phyloP scores from a whole-genome alignment of 2,797 vertebrate species.

The Rhinichthys osculus region DNA sequence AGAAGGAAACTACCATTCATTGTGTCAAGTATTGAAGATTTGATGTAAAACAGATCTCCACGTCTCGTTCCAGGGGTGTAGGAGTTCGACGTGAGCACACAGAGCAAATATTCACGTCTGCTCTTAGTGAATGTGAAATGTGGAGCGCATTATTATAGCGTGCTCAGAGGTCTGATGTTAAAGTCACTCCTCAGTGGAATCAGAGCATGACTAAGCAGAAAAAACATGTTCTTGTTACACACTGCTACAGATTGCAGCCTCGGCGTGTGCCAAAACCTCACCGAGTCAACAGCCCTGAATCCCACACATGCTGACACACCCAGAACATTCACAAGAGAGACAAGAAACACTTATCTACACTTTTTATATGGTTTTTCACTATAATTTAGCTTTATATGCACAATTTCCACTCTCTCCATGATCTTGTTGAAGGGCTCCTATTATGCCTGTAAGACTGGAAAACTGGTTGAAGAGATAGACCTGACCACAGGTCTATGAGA shows the following conservation, averaged over 20 bases:
- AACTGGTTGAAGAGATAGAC: too few species aligned
- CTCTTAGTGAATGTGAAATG: slow-evolving; percentile 6
- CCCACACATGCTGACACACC: neutral
- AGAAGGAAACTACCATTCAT: neutral
- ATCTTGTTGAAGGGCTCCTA: neutral
- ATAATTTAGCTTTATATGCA: neutral
- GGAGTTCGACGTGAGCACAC: slow-evolving; percentile 2
- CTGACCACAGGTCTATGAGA: too few species aligned
- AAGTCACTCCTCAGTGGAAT: slow-evolving; percentile 12
- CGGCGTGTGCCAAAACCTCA: neutral
- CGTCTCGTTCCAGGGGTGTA: neutral
- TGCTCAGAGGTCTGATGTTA: neutral
- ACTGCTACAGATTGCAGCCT: slow-evolving; percentile 1
- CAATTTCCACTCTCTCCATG: neutral
- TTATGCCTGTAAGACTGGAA: too few species aligned
- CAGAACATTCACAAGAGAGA: neutral
- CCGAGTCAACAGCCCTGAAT: neutral
- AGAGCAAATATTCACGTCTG: neutral
- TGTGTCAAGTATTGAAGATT: neutral
- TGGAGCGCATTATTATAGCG: neutral
- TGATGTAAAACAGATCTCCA: slow-evolving; percentile 13
- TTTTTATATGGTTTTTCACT: neutral
- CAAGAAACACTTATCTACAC: neutral
- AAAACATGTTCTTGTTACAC: neutral
- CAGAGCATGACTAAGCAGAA: slow-evolving; percentile 32